Base-by-base conservation (phyloP, 2,797 vertebrate genomes). In the Salmo trutta region DNA sequence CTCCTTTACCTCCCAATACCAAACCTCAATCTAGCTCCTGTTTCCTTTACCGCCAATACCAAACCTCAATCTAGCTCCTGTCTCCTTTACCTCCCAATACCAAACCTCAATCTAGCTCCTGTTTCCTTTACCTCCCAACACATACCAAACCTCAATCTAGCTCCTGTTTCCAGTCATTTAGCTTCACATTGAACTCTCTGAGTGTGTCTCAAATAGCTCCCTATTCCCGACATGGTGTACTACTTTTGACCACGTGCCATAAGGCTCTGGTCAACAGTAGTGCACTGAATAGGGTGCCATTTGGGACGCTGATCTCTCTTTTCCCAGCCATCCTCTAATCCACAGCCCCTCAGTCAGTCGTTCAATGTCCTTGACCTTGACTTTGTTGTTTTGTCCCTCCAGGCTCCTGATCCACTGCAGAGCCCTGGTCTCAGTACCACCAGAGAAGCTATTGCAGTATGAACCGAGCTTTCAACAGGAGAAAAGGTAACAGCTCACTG, bases 401-500 rank as follows among this genome's bases (percentile, higher is more conserved):
- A 79, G 77, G 77, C 62, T 62, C 21, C 59, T 27, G 67, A 78
- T 73, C 53, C 33, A 36, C 62, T 15, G 73, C 69, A 73, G 69
- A 56, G 27, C 73, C 70, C 19, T 14, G 29, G 19, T n/a, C 19
- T 27, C 65, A 33, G 27, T 68, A 52, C 8, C 54, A 33, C 65
- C 65, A 3, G 19, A 59, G 21, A 10, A 16, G 24, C 12, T 47
- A 73, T 33, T 5, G 78, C 91, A 92, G 77, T 86, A 94, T 94
- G 93, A 94, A 94, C 71, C 90, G 93, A 74, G 93, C 93, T 77
- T 94, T 94, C 81, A 93, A 87, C 83, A 88, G 93, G 75, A 93
- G 93, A 81, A 94, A 93, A 91, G 93, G 93, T 94, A 80, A 68
- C 53, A 67, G 52, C n/a, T 33, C n/a, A 36, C 21, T n/a, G n/a